These are phyloP conservation scores for Camponotus pennsylvanicus DNA, from an alignment of 1,140 invertebrate genomes.

Conservation along the genomic window DNA sequence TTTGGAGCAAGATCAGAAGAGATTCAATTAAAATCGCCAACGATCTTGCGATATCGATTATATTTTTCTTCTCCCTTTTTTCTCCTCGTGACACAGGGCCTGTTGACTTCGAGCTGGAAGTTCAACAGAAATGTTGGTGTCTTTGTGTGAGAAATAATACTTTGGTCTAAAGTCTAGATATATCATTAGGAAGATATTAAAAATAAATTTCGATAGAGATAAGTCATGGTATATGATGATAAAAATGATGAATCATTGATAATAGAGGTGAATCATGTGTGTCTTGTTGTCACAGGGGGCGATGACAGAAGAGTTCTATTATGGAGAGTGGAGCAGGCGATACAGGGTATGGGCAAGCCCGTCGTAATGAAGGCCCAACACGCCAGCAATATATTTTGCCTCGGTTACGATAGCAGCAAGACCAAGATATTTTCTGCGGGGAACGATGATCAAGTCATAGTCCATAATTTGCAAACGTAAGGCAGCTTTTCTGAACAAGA, in stretches of 20 bases:
- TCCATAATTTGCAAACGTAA: slow-evolving; percentile 94
- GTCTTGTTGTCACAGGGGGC: slow-evolving; percentile 89
- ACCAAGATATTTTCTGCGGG: slow-evolving; percentile 96
- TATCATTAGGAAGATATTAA: neutral
- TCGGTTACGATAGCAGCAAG: slow-evolving; percentile 93
- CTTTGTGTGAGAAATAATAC: neutral
- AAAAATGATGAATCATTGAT: no score
- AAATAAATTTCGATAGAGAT: slow-evolving; percentile 8
- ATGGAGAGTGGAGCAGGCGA: slow-evolving; percentile 94
- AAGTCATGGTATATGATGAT: neutral
- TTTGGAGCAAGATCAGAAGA: no score
- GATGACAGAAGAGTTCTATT: slow-evolving; percentile 96
- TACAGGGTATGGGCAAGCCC: slow-evolving; percentile 89
- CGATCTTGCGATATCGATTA: neutral
- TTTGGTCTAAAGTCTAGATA: neutral
- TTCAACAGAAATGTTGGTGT: neutral
- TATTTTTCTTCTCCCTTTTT: neutral
- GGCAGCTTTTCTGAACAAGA: slow-evolving; percentile 62
- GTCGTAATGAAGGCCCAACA: slow-evolving; percentile 93
- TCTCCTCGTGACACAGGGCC: neutral
- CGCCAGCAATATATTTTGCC: slow-evolving; percentile 97
- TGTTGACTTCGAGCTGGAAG: neutral
- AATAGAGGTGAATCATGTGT: neutral
- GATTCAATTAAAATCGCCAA: no score
- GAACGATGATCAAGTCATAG: slow-evolving; percentile 97